Evolutionary conservation across 1,140 invertebrate species (phyloP), one percentile per base, ranked within the genome.

Genomic region (Macrotrachela quadricornifera): DNA sequence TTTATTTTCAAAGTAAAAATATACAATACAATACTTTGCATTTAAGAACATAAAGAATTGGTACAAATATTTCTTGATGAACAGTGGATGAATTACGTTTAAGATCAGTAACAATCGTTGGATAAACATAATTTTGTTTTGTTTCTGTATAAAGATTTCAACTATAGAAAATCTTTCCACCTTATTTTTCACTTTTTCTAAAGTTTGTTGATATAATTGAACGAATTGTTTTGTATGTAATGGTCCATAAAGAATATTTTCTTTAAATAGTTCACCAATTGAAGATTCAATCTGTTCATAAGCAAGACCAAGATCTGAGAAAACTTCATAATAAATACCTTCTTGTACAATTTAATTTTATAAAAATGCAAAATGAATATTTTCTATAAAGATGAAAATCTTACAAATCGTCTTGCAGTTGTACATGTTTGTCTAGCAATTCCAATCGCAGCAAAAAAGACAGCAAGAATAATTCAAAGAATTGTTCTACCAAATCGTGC

Each of bases 351-450:
- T 73, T 62, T 68, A 57, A 17, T 59, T 57, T 49, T 36, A 52
- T 43, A 49, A 56, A 38, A 8, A 50, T 55, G 16, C 13, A 21
- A 11, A 30, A 30, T 30, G 21, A 2, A 30, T 4, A 30, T 30
- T 4, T n/a, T n/a, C n/a, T n/a, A 30, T 8, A 4, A 30, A 30
- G 8, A 30, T 8, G 2, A 30, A 30, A 30, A 30, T 56, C 57
- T 59, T 57, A 71, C 67, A 59, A 74, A 54, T 60, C 73, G 61
- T 30, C 73, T 60, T 6, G 71, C 71, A 14, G 71, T 71, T 10
- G 73, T 75, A 66, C 92, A 99, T 54, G 92, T 73, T 70, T 99
- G 92, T 8, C 92, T 92, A 46, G 86, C 83, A 36, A 92, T 97
- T 50, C 91, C 92, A 56, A 87, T 81, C 18, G 68, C 67, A 64